Evolutionary conservation across 1,140 invertebrate genomes (phyloP).

Genomic region (Brachionus paranguensis): DNA sequence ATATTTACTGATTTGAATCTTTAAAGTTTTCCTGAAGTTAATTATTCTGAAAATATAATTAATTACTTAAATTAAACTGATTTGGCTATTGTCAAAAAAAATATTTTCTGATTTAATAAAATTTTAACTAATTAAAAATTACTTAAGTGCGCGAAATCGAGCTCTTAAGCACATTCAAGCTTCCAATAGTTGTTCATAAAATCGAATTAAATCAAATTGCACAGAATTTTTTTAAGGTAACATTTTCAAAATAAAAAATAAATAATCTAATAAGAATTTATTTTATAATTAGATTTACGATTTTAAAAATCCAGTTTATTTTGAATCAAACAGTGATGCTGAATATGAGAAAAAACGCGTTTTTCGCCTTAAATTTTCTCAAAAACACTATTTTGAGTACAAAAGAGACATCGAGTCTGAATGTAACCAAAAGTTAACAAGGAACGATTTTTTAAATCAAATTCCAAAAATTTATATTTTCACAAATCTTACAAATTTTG

Average conservation of each 20-base stretch:
- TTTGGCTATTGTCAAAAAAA: no score
- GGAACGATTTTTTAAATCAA: neutral
- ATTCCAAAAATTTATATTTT: neutral
- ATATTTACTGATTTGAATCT: no score
- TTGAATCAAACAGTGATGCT: neutral
- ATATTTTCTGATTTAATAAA: neutral
- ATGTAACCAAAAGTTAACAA: neutral
- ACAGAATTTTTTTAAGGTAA: conserved; percentile 17
- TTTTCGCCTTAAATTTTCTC: neutral
- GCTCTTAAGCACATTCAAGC: neutral
- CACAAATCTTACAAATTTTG: conserved; percentile 37
- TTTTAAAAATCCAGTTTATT: conserved; percentile 1
- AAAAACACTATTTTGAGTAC: neutral
- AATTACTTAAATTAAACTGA: no score
- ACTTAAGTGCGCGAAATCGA: neutral
- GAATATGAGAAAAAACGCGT: neutral
- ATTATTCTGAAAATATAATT: no score
- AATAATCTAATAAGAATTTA: neutral
- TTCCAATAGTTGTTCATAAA: neutral
- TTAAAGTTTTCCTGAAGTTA: no score
- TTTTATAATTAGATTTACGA: neutral
- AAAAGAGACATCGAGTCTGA: neutral
- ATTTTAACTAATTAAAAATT: neutral
- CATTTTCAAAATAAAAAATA: neutral
- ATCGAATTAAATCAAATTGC: conserved; percentile 9